These are phyloP conservation scores for Coptodon rendalli DNA, from an alignment of 2,113 vertebrate species.

Conservation along the genomic window DNA sequence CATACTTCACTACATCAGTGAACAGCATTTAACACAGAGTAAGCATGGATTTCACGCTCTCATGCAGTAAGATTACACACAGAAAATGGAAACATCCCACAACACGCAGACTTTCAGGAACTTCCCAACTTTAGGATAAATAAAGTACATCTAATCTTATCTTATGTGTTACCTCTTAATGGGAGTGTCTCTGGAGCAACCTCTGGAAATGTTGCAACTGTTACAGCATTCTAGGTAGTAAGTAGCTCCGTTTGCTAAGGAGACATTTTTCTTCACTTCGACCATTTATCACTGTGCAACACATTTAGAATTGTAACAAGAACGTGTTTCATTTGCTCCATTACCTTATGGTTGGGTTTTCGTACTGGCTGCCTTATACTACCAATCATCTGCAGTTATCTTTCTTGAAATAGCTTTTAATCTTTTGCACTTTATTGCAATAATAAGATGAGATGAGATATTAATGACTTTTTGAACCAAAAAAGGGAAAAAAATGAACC, in stretches of 20 bases:
- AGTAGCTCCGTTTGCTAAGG: fast-evolving
- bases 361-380: fast-evolving
- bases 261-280: not conserved
- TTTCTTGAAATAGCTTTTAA: not conserved
- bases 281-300: not conserved
- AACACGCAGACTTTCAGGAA: fast-evolving
- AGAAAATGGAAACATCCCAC: not conserved
- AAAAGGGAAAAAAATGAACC: fast-evolving
- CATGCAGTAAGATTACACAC: not conserved
- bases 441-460: not conserved
- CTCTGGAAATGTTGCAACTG: not conserved
- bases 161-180: not conserved
- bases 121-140: not conserved
- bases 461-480: not conserved
- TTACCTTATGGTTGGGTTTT: not conserved
- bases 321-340: not conserved
- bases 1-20: not conserved
- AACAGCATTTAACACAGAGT: not conserved
- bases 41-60: not conserved
- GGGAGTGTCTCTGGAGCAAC: not conserved
- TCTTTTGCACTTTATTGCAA: not conserved
- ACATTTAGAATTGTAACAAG: not conserved
- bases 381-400: not conserved
- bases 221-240: not conserved
- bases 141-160: not conserved